Conservation (phyloP, 35 echinoderm and acorn worm species). For the Patiria miniata region DNA sequence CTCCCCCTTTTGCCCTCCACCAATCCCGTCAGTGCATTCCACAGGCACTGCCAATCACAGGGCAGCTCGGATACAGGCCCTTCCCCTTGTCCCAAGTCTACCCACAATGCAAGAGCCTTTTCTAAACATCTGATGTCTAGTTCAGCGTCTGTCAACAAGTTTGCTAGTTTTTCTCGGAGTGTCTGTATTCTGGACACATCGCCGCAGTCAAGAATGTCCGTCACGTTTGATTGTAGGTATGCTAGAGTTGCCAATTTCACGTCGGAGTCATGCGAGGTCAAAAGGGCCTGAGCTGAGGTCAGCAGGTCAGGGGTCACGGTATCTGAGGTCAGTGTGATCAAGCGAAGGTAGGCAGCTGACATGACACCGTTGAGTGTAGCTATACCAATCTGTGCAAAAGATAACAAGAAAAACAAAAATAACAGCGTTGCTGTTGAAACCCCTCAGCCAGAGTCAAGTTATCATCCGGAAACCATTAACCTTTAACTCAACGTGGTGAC, state of each 20-base stretch:
- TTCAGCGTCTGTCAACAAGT: not conserved
- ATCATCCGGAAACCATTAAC: too few relatives aligned
- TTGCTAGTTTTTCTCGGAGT: not conserved
- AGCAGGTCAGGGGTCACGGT: not conserved
- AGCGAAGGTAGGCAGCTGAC: constrained; percentile 14
- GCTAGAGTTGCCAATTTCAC: not conserved
- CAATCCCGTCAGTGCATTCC: constrained; percentile 28
- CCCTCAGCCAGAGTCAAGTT: too few relatives aligned
- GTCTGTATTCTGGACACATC: not conserved
- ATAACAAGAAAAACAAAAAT: not conserved
- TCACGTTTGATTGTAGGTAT: not conserved
- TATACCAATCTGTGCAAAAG: constrained; percentile 40
- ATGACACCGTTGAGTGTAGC: constrained; percentile 33
- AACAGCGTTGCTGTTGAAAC: too few relatives aligned
- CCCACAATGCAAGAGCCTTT: constrained; percentile 27
- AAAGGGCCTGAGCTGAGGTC: not conserved
- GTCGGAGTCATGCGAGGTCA: not conserved
- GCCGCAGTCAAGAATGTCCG: not conserved
- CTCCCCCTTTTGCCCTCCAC: not conserved
- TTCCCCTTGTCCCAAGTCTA: constrained; percentile 7
- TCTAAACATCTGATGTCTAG: not conserved
- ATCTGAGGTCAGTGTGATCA: constrained; percentile 22
- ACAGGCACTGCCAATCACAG: constrained; percentile 31
- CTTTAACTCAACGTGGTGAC: too few relatives aligned
- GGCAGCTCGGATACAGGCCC: not conserved